Evolutionary conservation across 2,797 vertebrate species (phyloP).

Genomic region (Carapus acus): DNA sequence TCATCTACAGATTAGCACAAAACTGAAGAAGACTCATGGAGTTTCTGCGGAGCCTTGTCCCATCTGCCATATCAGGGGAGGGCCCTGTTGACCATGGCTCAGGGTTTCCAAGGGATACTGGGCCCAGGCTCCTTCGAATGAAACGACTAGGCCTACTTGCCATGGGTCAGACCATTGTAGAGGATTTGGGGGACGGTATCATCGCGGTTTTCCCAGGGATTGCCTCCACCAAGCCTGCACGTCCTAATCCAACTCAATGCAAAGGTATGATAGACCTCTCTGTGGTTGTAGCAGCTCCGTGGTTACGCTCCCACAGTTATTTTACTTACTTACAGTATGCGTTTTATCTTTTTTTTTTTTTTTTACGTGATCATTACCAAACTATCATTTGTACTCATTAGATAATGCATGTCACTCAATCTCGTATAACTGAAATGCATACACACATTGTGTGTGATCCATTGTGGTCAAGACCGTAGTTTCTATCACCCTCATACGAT

Average conservation of each 20-base stretch:
- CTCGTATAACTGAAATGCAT: too few species aligned
- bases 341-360: too few species aligned
- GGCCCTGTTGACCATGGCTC: constrained; percentile 63
- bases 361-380: too few species aligned
- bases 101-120: constrained; percentile 64
- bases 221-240: constrained; percentile 28
- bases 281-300: too few species aligned
- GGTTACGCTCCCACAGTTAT: too few species aligned
- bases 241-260: constrained; percentile 46
- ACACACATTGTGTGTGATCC: too few species aligned
- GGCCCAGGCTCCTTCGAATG: constrained; percentile 83
- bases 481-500: too few species aligned
- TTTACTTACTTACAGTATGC: too few species aligned
- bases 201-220: constrained; percentile 26
- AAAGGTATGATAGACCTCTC: constrained; percentile 69
- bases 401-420: too few species aligned
- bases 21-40: constrained; percentile 73
- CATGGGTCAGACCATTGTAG: constrained; percentile 78
- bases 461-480: too few species aligned
- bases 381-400: too few species aligned
- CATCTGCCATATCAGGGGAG: constrained; percentile 76
- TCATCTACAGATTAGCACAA: constrained; percentile 38
- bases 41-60: constrained; percentile 89
- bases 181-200: constrained; percentile 48
- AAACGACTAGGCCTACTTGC: constrained; percentile 77